Evolutionary conservation across 2,888 invertebrate species (phyloP).

Genomic region (Rhaphigaster nebulosa): DNA sequence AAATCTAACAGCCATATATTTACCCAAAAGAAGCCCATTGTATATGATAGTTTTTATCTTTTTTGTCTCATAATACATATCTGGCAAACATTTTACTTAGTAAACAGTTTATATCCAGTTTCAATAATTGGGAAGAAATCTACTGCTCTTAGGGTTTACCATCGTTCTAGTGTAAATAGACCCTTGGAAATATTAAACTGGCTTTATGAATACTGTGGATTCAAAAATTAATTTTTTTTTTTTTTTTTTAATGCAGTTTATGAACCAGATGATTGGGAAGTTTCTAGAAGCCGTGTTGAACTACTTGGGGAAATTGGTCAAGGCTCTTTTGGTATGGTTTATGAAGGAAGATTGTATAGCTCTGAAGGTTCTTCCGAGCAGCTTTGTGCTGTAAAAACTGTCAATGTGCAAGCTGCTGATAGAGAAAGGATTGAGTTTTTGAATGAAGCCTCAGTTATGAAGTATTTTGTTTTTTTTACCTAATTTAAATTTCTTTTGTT

Average conservation of each 20-base stretch:
- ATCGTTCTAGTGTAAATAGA: too few species aligned
- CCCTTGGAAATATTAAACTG: neutral
- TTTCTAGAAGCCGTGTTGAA: constrained; percentile 74
- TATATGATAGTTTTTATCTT: too few species aligned
- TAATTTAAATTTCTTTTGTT: neutral
- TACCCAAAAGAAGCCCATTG: too few species aligned
- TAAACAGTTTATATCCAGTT: neutral
- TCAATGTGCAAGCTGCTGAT: constrained; percentile 73
- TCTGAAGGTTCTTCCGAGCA: constrained; percentile 69
- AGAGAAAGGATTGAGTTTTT: constrained; percentile 77
- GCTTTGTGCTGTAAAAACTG: constrained; percentile 76
- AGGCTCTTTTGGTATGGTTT: constrained; percentile 83
- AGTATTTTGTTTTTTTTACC: constrained; percentile 70
- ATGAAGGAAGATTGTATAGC: constrained; percentile 72
- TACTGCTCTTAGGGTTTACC: too few species aligned
- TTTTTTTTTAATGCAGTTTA: constrained; percentile 69
- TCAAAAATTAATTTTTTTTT: neutral
- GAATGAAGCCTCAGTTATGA: constrained; percentile 82
- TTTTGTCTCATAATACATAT: neutral
- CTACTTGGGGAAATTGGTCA: constrained; percentile 75
- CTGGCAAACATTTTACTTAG: neutral
- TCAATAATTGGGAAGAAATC: neutral
- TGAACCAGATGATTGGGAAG: constrained; percentile 81
- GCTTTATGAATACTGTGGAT: neutral
- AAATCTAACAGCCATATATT: too few species aligned